phyloP scores from a whole-genome alignment of 2,888 invertebrate species.

The Machimus atricapillus region DNA sequence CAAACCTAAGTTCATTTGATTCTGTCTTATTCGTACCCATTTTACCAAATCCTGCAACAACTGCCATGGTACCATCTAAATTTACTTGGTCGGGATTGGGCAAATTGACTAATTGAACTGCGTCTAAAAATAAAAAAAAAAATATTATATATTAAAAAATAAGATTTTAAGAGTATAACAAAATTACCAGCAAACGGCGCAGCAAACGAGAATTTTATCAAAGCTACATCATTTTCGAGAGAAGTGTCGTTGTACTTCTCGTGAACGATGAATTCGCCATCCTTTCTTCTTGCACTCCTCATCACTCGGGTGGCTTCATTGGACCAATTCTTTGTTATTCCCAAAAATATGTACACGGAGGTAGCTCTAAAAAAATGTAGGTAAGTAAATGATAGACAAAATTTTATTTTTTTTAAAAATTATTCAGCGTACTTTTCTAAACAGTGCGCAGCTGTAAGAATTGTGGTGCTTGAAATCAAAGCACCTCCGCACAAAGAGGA shows the following conservation, averaged over 20 bases:
- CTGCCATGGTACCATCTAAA: not conserved
- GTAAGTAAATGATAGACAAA: not conserved
- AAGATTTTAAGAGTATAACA: not conserved
- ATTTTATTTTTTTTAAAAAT: not conserved
- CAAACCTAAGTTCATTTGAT: not conserved
- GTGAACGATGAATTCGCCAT: not conserved
- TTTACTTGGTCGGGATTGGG: not conserved
- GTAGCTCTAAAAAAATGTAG: not conserved
- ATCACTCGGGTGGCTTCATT: not conserved
- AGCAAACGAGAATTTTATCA: constrained; percentile 48
- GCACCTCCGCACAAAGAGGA: constrained; percentile 50
- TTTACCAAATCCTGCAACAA: not conserved
- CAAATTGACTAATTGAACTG: not conserved
- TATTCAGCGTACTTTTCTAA: constrained; percentile 51
- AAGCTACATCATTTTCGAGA: constrained; percentile 54
- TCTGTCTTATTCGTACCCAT: not conserved
- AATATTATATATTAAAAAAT: not conserved
- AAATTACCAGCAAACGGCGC: not conserved
- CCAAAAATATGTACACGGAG: not conserved
- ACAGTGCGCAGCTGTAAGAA: constrained; percentile 58
- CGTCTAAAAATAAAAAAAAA: not conserved
- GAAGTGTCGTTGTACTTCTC: constrained; percentile 49
- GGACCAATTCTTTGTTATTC: not conserved
- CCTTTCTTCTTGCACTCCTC: not conserved
- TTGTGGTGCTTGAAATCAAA: constrained; percentile 53